These are phyloP conservation scores for Laodelphax striatellus DNA, from an alignment of 1,140 invertebrate species.

Conservation along the genomic window DNA sequence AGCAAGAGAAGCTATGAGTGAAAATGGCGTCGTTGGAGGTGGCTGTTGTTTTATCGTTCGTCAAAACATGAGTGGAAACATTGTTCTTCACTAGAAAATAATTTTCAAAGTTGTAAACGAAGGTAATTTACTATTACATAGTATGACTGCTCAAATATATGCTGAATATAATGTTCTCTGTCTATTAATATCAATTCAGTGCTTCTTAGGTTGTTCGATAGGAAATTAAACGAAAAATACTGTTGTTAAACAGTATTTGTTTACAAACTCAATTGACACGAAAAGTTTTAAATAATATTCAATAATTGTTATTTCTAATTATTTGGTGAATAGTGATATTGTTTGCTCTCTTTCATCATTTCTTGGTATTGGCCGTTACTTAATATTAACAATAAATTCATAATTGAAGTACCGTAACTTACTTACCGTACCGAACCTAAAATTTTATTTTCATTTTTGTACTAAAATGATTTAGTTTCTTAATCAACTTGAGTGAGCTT, in stretches of 20 bases:
- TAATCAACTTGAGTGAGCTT: too few relatives aligned
- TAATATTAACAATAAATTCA: too few relatives aligned
- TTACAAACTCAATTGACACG: background rate
- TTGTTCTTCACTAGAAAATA: constrained; percentile 1
- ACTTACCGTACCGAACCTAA: too few relatives aligned
- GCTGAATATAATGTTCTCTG: too few relatives aligned
- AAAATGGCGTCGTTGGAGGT: constrained; percentile 26
- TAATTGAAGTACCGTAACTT: too few relatives aligned
- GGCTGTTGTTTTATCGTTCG: constrained; percentile 9
- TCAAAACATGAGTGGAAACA: constrained; percentile 22
- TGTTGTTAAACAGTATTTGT: background rate
- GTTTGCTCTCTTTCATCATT: too few relatives aligned
- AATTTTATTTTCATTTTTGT: too few relatives aligned
- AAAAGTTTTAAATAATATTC: background rate
- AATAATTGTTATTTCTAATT: too few relatives aligned
- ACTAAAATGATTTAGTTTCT: background rate
- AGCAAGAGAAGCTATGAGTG: constrained; percentile 14
- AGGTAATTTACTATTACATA: background rate
- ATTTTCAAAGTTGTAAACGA: constrained; percentile 4
- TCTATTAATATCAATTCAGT: background rate
- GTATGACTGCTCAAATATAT: too few relatives aligned
- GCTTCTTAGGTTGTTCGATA: background rate
- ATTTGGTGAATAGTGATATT: too few relatives aligned
- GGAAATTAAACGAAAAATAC: background rate
- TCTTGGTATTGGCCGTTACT: too few relatives aligned